Conservation (phyloP, 2,797 vertebrate genomes). For the Eospalax fontanierii region DNA sequence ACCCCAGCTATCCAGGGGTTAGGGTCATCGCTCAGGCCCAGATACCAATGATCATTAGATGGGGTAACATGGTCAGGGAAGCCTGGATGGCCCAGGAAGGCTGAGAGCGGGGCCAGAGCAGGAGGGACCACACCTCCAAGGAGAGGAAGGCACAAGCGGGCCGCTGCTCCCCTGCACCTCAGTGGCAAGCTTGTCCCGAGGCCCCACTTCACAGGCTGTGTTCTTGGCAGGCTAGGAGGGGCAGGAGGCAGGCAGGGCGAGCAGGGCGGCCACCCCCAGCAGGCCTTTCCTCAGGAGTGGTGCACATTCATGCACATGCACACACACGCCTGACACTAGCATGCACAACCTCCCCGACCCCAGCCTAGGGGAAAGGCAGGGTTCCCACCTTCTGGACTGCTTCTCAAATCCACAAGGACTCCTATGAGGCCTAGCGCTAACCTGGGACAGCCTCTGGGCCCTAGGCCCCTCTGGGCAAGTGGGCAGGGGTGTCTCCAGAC, state of each 20-base stretch:
- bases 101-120: not conserved
- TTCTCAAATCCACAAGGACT: not conserved
- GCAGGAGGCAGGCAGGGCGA: slow-evolving; percentile 12
- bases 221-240: not conserved
- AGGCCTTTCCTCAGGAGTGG: slow-evolving; percentile 22
- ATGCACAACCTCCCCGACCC: slow-evolving; percentile 30
- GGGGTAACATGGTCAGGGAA: not conserved
- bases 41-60: not conserved
- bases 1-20: not conserved
- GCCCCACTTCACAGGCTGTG: not conserved
- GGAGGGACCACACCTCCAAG: slow-evolving; percentile 43
- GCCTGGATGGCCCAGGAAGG: not conserved
- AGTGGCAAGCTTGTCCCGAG: not conserved
- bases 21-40: not conserved
- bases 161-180: not conserved
- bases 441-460: not conserved
- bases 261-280: not conserved
- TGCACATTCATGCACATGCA: slow-evolving; percentile 63
- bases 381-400: not conserved
- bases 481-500: not conserved
- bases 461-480: not conserved
- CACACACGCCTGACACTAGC: not conserved
- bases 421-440: not conserved
- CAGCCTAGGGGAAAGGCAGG: not conserved
- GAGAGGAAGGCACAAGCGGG: slow-evolving; percentile 68